These are phyloP conservation scores for Drosophila phalerata DNA, from an alignment of 2,888 invertebrate genomes.

Conservation along the genomic window DNA sequence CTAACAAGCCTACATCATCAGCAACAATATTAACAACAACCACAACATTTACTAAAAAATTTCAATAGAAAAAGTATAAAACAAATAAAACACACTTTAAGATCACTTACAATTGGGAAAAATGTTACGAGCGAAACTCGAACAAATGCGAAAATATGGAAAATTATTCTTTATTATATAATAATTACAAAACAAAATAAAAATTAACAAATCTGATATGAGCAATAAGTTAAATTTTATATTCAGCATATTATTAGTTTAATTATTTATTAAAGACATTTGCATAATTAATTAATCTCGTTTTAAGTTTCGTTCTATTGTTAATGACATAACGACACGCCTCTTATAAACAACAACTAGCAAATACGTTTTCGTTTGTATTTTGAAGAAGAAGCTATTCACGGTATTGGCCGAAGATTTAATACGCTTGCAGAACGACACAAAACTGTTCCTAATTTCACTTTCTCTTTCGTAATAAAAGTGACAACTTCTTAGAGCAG, in stretches of 20 bases:
- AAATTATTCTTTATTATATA: slow-evolving; percentile 52
- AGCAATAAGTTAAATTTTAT: slow-evolving; percentile 49
- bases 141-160: slow-evolving; percentile 50
- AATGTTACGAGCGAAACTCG: slow-evolving; percentile 79
- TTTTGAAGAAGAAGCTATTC: slow-evolving; percentile 7
- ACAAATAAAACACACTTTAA: slow-evolving; percentile 85
- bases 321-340: slow-evolving; percentile 16
- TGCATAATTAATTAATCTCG: slow-evolving; percentile 15
- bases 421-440: slow-evolving; percentile 2
- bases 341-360: slow-evolving; percentile 6
- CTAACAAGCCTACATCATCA: slow-evolving; percentile 37
- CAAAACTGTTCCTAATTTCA: background rate
- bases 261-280: slow-evolving; percentile 16
- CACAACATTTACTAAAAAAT: slow-evolving; percentile 31
- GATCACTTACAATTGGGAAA: slow-evolving; percentile 85
- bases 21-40: slow-evolving; percentile 23
- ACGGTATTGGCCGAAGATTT: background rate
- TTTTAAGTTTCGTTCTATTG: slow-evolving; percentile 18
- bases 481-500: background rate
- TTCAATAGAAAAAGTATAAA: slow-evolving; percentile 40
- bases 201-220: slow-evolving; percentile 9
- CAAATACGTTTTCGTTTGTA: slow-evolving; percentile 16
- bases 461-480: background rate
- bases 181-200: slow-evolving; percentile 22
- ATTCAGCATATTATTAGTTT: slow-evolving; percentile 28